Conservation (phyloP, 2,888 invertebrate genomes). For the Congeria kusceri region DNA sequence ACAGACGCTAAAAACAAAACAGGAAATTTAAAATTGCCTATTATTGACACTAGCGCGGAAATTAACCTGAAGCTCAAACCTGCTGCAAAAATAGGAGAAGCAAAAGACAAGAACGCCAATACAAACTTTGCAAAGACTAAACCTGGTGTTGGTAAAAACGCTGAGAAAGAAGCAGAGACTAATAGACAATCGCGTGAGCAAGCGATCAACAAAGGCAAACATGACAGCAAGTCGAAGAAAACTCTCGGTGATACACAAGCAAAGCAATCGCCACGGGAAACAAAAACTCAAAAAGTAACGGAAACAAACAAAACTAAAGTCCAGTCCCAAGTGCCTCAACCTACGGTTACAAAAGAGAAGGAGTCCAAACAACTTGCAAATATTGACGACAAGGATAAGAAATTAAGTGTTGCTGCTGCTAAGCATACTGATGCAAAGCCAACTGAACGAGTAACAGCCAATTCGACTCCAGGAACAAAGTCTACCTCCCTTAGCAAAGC, state of each 20-base stretch:
- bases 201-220: not conserved
- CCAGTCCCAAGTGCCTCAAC: no score
- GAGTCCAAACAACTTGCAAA: not conserved
- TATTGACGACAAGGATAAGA: constrained; percentile 9
- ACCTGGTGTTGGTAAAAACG: no score
- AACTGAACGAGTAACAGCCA: not conserved
- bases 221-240: no score
- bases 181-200: not conserved
- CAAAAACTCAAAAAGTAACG: not conserved
- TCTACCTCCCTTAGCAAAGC: constrained; percentile 2
- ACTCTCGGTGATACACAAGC: no score
- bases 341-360: not conserved
- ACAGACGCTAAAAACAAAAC: constrained; percentile 57
- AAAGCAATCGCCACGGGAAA: not conserved
- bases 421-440: constrained; percentile 17
- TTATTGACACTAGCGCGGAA: constrained; percentile 33
- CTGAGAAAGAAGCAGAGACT: no score
- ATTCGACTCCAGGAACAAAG: not conserved
- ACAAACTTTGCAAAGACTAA: not conserved
- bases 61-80: constrained; percentile 2
- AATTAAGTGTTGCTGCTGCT: not conserved
- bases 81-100: not conserved
- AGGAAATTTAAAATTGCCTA: constrained; percentile 48
- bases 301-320: no score
- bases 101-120: constrained; percentile 14